Base-by-base conservation (phyloP, 1,140 invertebrate genomes). In the Eumaeus atala region DNA sequence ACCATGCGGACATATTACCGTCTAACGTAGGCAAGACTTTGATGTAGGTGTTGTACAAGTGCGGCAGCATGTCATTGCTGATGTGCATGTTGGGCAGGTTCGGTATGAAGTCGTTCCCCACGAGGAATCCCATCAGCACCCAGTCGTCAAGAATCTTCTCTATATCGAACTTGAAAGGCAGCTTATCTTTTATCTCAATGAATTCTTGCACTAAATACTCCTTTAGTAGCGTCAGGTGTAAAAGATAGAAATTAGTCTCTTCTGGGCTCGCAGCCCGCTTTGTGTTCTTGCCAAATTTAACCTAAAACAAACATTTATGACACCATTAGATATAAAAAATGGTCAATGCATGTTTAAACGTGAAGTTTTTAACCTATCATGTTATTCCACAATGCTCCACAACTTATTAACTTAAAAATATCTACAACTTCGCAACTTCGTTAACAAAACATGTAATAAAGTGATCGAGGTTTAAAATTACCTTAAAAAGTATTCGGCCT, bases 101-200 rank as follows among this genome's bases (percentile, higher is more conserved):
- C 0, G 97, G 97, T 68, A 99, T 95, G 84, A 99, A 99, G 87
- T 99, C 97, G 85, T 99, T 99, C 42, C 97, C 97, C 6, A 99
- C 94, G 21, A 99, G 87, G 81, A 98, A 98, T 1, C 96, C 95
- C 95, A 99, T 96, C 7, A 99, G 84, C 3, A 99, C 92, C 94
- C 93, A 92, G 58, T 93, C 92, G 52, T 93, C 92, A 0, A 93
- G 91, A 34, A 93, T 73, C 54, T 93, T 92, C 70, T 97, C 96
- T 56, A 98, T 87, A 77, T 97, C 91, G 81, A 92, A 97, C 3
- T 84, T 62, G 87, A 95, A 96, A 0, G 88, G 76, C 17, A 96
- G 69, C 33, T 91, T 89, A 3, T 90, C 85, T 76, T 95, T 95
- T 0, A 98, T 70, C 0, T 87, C 70, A 47, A 91, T 87, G 88